Percentiles rank a stretch among this genome's conserved stretches.
Evolutionary conservation across 2,888 invertebrate genomes (phyloP).

Genomic region (Coleophora deauratella): DNA sequence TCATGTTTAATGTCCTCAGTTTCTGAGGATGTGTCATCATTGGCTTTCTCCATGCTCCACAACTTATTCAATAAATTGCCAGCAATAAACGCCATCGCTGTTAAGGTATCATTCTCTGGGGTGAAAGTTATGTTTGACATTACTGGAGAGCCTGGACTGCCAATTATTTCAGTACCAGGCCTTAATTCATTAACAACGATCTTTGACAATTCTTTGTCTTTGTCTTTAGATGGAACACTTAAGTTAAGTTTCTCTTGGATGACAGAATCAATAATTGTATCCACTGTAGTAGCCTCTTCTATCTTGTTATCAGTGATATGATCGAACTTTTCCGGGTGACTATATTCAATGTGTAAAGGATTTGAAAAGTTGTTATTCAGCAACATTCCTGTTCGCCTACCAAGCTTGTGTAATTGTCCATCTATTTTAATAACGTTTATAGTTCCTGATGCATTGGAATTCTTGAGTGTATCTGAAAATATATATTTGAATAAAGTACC

Average conservation of each 20-base stretch:
- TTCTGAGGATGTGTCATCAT: conserved; percentile 35
- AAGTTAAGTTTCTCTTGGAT: too few relatives aligned
- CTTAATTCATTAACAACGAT: conserved; percentile 55
- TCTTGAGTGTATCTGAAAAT: conserved; percentile 47
- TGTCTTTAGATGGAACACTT: conserved; percentile 37
- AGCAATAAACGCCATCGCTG: conserved; percentile 61
- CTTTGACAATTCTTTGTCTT: conserved; percentile 50
- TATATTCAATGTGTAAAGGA: conserved; percentile 46
- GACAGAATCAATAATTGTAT: conserved; percentile 17
- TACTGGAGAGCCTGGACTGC: conserved; percentile 37
- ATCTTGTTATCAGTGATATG: conserved; percentile 52
- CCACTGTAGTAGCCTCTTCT: conserved; percentile 29
- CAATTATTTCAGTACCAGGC: conserved; percentile 45
- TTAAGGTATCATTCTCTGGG: conserved; percentile 59
- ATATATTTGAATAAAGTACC: not conserved
- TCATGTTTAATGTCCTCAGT: conserved; percentile 49
- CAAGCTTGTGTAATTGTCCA: conserved; percentile 19
- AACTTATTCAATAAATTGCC: conserved; percentile 59
- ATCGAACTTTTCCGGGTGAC: conserved; percentile 32
- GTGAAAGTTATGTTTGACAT: conserved; percentile 61
- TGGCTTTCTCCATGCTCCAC: conserved; percentile 59
- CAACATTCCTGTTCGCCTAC: conserved; percentile 29
- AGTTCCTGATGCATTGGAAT: conserved; percentile 40
- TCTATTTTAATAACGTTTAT: conserved; percentile 37
- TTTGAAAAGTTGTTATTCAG: conserved; percentile 28